Evolutionary conservation across 2,888 invertebrate species (phyloP), one percentile per base, ranked within the genome.

Genomic region (Drosophila hawaiiensis): DNA sequence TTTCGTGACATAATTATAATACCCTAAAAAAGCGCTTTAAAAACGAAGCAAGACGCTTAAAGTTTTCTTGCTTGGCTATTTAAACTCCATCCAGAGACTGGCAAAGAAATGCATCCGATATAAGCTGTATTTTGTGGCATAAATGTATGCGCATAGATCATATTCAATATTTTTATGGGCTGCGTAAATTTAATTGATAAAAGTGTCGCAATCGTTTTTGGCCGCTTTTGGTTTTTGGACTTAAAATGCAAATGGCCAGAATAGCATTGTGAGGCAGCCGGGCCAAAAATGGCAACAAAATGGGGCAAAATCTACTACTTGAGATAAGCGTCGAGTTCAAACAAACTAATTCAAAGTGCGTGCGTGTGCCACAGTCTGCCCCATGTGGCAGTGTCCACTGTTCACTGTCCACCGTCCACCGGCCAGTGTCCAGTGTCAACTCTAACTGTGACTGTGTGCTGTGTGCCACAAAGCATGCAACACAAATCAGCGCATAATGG

Each of bases 101-200:
- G 49, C 3, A 39, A 50, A 37, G 29, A 41, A 25, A 7, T 12
- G 19, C 14, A 31, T 41, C 19, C 39, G 59, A 67, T 76, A 76
- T 53, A 71, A 68, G 55, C 47, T 22, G 53, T 49, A 75, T 68
- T 72, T 65, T 64, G 64, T 37, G 47, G 6, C 37, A 31, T 31
- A 16, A 31, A 58, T 31, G 1, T 19, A 16, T 10, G 6, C 14
- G 33, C 72, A 68, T 81, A 66, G 68, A 81, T 77, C 77, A 66
- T 73, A 78, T 66, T 31, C 60, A 63, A 77, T 71, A 83, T 76
- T 81, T 83, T 77, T 56, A 71, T 65, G 73, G 47, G 73, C 31
- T 84, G 88, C 86, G 86, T 87, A 87, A 87, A 87, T 87, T 90
- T 83, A 86, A 83, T 90, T 87, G 91, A 87, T 87, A 90, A 87